phyloP scores from a whole-genome alignment of 2,797 vertebrate species.

The Neoniphon sammara region DNA sequence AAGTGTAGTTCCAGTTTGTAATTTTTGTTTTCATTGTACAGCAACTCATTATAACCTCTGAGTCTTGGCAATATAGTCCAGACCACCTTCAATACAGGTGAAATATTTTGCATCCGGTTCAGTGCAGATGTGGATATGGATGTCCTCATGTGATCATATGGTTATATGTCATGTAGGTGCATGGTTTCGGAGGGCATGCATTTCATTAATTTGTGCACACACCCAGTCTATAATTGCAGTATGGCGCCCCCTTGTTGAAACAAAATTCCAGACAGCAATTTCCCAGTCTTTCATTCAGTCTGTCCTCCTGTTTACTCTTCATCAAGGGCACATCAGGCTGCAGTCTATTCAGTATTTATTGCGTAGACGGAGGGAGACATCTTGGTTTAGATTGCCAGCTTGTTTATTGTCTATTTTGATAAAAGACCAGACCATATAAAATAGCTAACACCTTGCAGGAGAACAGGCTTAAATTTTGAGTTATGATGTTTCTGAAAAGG shows the following conservation, averaged over 20 bases:
- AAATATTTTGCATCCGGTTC: conserved; percentile 68
- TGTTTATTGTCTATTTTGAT: not conserved
- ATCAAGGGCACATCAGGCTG: not conserved
- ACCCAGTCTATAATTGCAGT: conserved; percentile 1
- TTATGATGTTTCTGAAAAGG: too few species aligned
- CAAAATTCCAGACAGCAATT: not conserved
- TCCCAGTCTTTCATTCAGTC: not conserved
- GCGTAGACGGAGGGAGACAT: not conserved
- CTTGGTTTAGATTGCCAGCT: not conserved
- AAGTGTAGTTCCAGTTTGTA: conserved; percentile 28
- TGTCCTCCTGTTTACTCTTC: not conserved
- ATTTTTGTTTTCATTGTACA: not conserved
- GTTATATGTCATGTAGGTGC: not conserved
- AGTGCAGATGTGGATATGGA: conserved; percentile 52
- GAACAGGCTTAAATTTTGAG: too few species aligned
- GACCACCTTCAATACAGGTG: conserved; percentile 62
- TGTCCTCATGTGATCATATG: too few species aligned
- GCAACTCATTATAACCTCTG: conserved; percentile 59
- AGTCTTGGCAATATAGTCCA: conserved; percentile 71
- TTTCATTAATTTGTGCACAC: not conserved
- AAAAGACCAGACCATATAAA: not conserved
- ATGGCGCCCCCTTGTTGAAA: conserved; percentile 46
- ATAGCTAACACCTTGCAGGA: too few species aligned
- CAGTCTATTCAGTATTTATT: not conserved
- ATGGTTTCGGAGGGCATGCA: not conserved